Percentiles rank a stretch among this genome's conserved stretches.
These are phyloP conservation scores for Drosophila eugracilis DNA, from an alignment of 1,140 invertebrate genomes.

Conservation along the genomic window DNA sequence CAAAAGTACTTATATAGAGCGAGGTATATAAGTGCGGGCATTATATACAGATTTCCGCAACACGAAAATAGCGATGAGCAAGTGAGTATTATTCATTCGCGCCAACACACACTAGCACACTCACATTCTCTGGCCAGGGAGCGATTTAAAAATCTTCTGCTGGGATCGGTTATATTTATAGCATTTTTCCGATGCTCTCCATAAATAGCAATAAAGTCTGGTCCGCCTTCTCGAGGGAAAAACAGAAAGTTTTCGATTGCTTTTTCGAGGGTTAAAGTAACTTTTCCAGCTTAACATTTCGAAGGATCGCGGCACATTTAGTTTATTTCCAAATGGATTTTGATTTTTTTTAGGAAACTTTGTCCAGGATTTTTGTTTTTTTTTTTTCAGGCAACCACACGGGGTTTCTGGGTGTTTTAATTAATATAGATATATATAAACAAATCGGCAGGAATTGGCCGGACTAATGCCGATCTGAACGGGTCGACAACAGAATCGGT, in stretches of 20 bases:
- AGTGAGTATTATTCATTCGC: constrained; percentile 72
- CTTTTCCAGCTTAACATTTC: constrained; percentile 21
- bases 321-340: constrained; percentile 18
- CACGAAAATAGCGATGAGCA: constrained; percentile 79
- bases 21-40: constrained; percentile 10
- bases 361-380: constrained; percentile 39
- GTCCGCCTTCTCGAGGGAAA: constrained; percentile 30
- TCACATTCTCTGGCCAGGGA: constrained; percentile 39
- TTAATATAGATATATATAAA: constrained; percentile 24
- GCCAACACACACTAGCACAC: constrained; percentile 39
- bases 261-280: neutral
- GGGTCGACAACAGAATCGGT: constrained; percentile 82
- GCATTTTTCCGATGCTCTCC: constrained; percentile 63
- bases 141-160: constrained; percentile 33
- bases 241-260: constrained; percentile 27
- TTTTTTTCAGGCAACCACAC: constrained; percentile 18
- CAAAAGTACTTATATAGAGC: constrained; percentile 17
- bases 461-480: constrained; percentile 73
- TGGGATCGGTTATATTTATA: constrained; percentile 59
- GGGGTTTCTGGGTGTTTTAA: constrained; percentile 21
- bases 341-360: constrained; percentile 14
- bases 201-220: constrained; percentile 65
- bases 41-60: constrained; percentile 61
- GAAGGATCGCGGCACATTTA: constrained; percentile 26
- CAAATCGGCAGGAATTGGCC: constrained; percentile 56